phyloP scores from a whole-genome alignment of 2,888 invertebrate genomes.

The Leptopilina drosophilae region DNA sequence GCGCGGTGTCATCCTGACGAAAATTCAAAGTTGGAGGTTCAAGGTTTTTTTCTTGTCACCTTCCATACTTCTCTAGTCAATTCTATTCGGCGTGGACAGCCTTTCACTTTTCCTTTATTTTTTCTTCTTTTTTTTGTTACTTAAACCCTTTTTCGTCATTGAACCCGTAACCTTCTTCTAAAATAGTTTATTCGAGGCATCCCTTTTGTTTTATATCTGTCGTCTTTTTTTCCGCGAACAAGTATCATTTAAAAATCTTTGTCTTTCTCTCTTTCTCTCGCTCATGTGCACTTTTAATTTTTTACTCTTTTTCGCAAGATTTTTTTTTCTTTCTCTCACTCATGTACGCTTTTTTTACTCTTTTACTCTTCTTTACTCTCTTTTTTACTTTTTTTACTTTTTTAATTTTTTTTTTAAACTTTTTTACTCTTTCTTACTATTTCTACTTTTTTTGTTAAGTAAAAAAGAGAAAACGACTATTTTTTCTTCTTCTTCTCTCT shows the following conservation, averaged over 20 bases:
- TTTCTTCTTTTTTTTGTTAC: conserved; percentile 35
- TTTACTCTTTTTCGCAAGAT: neutral
- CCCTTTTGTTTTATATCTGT: conserved; percentile 4
- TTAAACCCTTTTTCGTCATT: conserved; percentile 40
- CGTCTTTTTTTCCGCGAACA: neutral
- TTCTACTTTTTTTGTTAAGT: neutral
- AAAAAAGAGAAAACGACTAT: too few relatives aligned
- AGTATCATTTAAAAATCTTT: conserved; percentile 32
- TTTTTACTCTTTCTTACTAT: neutral
- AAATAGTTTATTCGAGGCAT: conserved; percentile 8
- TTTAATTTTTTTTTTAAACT: conserved; percentile 13
- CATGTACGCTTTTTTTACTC: conserved; percentile 18
- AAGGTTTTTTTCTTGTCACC: conserved; percentile 40
- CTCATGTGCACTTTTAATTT: neutral
- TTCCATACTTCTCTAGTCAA: conserved; percentile 50
- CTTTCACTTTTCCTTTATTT: conserved; percentile 45
- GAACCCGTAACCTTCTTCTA: conserved; percentile 30
- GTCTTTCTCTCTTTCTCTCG: conserved; percentile 40
- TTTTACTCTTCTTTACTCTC: neutral
- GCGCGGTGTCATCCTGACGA: conserved; percentile 18
- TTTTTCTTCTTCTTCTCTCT: too few relatives aligned
- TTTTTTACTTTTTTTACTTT: conserved; percentile 4
- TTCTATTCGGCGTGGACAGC: conserved; percentile 54
- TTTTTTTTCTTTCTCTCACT: conserved; percentile 5
- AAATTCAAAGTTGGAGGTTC: conserved; percentile 17